A percentile compares a stretch with the other conserved stretches of the same genome.
These are phyloP conservation scores for Odontocolon sp. DNA, from an alignment of 2,888 invertebrate species.

Conservation along the genomic window DNA sequence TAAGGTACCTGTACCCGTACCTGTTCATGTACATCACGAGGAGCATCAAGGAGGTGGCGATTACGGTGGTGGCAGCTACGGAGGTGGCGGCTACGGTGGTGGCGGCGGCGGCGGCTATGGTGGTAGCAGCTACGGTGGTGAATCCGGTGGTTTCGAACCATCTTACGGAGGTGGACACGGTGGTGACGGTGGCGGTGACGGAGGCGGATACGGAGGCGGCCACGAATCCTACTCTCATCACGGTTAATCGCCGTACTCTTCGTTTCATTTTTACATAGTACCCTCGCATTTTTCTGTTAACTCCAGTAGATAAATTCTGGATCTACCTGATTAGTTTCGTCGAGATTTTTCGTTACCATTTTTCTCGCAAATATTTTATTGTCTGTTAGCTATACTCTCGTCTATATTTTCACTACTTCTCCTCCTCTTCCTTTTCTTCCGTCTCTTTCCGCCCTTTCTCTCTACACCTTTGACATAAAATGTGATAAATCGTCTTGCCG, in stretches of 20 bases:
- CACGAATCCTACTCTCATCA: constrained; percentile 44
- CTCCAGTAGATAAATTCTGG: no score
- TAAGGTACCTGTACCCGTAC: constrained; percentile 87
- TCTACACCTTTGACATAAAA: constrained; percentile 20
- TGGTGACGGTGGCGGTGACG: constrained; percentile 55
- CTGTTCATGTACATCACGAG: constrained; percentile 82
- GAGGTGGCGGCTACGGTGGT: constrained; percentile 55
- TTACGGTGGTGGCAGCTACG: constrained; percentile 60
- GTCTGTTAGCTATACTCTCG: not conserved
- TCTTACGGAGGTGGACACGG: constrained; percentile 62
- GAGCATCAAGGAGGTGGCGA: constrained; percentile 62
- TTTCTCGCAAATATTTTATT: no score
- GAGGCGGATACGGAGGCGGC: constrained; percentile 37
- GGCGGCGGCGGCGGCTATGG: constrained; percentile 56
- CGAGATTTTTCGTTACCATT: no score
- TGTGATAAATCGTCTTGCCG: constrained; percentile 48
- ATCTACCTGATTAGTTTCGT: no score
- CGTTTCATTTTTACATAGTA: constrained; percentile 3
- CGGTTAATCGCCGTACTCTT: constrained; percentile 16
- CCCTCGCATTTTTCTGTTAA: not conserved
- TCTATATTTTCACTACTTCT: not conserved
- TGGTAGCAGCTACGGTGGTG: constrained; percentile 41
- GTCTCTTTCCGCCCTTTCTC: not conserved
- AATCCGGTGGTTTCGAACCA: constrained; percentile 47
- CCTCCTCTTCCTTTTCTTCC: not conserved